Percentiles rank a stretch among this genome's conserved stretches.
Evolutionary conservation across 1,140 invertebrate genomes (phyloP).

Genomic region (Tigriopus japonicus): DNA sequence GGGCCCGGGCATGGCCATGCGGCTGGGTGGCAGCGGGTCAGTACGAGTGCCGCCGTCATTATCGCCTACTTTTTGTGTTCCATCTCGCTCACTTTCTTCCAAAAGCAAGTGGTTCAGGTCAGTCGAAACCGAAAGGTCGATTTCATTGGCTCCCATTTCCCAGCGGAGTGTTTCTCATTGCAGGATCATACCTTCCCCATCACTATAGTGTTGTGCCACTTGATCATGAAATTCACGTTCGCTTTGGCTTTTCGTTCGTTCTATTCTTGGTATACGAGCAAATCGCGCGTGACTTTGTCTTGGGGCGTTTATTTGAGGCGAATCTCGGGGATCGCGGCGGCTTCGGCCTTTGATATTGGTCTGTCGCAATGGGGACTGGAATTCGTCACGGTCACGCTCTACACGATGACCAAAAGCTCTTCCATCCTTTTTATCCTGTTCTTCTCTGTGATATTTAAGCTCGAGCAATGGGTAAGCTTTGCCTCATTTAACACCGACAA

Average conservation of each 20-base stretch:
- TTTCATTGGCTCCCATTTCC: not conserved
- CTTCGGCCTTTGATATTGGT: slow-evolving; percentile 85
- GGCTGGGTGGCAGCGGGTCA: not conserved
- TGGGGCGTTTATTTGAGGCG: slow-evolving; percentile 42
- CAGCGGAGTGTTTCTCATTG: slow-evolving; percentile 9
- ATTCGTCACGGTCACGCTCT: slow-evolving; percentile 77
- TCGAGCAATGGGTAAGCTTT: slow-evolving; percentile 15
- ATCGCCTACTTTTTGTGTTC: slow-evolving; percentile 68
- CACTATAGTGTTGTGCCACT: slow-evolving; percentile 58
- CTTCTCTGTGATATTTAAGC: slow-evolving; percentile 11
- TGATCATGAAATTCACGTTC: slow-evolving; percentile 60
- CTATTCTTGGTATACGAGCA: slow-evolving; percentile 38
- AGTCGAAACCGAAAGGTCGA: too few species aligned
- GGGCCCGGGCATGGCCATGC: not conserved
- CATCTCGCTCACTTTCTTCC: slow-evolving; percentile 89
- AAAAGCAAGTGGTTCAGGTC: slow-evolving; percentile 75
- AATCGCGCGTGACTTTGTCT: slow-evolving; percentile 39
- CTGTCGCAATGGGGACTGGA: slow-evolving; percentile 93
- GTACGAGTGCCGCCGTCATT: slow-evolving; percentile 32
- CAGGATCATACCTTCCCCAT: slow-evolving; percentile 39
- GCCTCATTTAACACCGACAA: too few species aligned
- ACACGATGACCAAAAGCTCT: slow-evolving; percentile 23
- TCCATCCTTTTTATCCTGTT: slow-evolving; percentile 19
- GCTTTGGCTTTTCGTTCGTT: slow-evolving; percentile 42
- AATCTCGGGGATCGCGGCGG: slow-evolving; percentile 57